Conservation (phyloP, 2,888 invertebrate species). For the Drosophila silvestris region DNA sequence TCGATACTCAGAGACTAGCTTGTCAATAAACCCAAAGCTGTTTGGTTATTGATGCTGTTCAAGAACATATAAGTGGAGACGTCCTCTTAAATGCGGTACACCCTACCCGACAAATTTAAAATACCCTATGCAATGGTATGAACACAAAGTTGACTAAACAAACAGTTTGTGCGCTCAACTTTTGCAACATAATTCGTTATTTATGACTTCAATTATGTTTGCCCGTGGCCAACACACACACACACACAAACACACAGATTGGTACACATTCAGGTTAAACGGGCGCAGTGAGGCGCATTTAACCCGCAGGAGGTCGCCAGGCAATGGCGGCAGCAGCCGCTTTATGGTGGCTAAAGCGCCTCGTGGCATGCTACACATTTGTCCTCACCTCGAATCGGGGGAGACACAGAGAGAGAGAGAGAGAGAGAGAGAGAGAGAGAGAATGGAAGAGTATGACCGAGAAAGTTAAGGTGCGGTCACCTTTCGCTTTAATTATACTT, state of each 20-base stretch:
- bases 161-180: slow-evolving; percentile 65
- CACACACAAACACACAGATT: slow-evolving; percentile 20
- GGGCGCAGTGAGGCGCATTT: slow-evolving; percentile 68
- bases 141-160: slow-evolving; percentile 63
- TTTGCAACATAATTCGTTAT: slow-evolving; percentile 80
- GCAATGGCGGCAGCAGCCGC: slow-evolving; percentile 17
- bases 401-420: neutral
- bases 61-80: neutral
- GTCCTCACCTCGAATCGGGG: slow-evolving; percentile 58
- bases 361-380: slow-evolving; percentile 62
- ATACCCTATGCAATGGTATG: neutral
- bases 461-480: slow-evolving; percentile 56
- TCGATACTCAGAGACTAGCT: neutral
- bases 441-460: neutral
- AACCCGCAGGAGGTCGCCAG: slow-evolving; percentile 53
- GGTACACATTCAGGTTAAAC: slow-evolving; percentile 61
- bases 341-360: slow-evolving; percentile 45
- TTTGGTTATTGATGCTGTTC: neutral
- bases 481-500: slow-evolving; percentile 67
- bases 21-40: neutral
- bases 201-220: slow-evolving; percentile 82
- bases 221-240: slow-evolving; percentile 59
- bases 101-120: neutral
- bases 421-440: neutral
- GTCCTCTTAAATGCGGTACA: neutral